phyloP scores from a whole-genome alignment of 2,797 vertebrate species.

The Distichodus sexfasciatus region DNA sequence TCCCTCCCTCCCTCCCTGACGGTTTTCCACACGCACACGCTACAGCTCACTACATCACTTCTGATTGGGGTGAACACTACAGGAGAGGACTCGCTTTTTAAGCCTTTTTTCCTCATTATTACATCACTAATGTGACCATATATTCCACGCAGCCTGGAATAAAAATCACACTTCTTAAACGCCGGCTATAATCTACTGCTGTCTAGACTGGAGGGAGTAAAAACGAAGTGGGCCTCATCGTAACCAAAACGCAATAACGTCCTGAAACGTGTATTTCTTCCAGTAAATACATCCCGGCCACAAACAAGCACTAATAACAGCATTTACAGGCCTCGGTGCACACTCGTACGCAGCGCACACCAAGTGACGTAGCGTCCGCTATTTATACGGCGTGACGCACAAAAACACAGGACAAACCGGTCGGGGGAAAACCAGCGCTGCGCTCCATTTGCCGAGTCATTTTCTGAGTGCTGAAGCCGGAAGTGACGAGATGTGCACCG shows the following conservation, averaged over 20 bases:
- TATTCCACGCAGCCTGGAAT: not conserved
- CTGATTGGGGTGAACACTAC: conserved; percentile 27
- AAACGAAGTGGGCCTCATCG: conserved; percentile 33
- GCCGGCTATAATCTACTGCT: conserved; percentile 29
- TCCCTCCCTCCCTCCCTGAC: too few species aligned
- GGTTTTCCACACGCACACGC: not conserved
- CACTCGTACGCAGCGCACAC: not conserved
- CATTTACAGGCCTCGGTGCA: not conserved
- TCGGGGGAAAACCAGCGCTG: too few species aligned
- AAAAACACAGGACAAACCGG: too few species aligned
- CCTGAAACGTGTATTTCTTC: conserved; percentile 16
- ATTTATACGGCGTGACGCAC: too few species aligned
- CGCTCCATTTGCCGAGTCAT: too few species aligned
- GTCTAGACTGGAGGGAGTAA: conserved; percentile 52
- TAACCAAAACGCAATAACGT: conserved; percentile 36
- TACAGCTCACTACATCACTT: too few species aligned
- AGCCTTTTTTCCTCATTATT: conserved; percentile 39
- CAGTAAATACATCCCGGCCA: conserved; percentile 14
- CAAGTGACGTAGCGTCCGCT: not conserved
- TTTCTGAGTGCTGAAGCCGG: too few species aligned
- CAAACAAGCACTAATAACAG: conserved; percentile 10
- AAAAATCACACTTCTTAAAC: conserved; percentile 28
- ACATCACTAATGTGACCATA: conserved; percentile 40
- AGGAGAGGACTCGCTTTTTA: not conserved
- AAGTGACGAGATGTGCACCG: too few species aligned